These are phyloP conservation scores for Pseudococcus jackbeardsleyi DNA, from an alignment of 2,888 invertebrate genomes.

Conservation along the genomic window DNA sequence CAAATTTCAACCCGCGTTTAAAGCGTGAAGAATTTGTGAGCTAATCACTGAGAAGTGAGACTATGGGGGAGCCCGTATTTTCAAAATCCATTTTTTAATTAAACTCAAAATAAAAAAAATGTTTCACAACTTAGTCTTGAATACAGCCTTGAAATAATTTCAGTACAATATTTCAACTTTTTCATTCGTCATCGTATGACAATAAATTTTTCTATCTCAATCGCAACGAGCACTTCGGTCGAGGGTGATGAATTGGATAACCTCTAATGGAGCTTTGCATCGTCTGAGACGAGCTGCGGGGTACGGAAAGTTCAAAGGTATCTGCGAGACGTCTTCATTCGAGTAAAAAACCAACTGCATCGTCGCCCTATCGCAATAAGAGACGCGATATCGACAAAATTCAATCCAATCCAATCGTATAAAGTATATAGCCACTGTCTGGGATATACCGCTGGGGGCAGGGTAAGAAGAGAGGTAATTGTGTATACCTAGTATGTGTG, in stretches of 20 bases:
- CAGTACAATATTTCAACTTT: neutral
- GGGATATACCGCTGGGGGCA: neutral
- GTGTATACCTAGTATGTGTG: neutral
- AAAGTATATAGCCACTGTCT: neutral
- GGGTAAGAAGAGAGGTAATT: neutral
- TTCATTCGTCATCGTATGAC: neutral
- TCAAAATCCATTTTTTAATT: too few relatives aligned
- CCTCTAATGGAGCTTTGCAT: conserved; percentile 7
- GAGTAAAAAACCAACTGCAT: neutral
- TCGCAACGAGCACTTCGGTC: neutral
- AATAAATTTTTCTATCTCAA: neutral
- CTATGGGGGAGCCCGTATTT: too few relatives aligned
- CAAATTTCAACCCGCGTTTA: too few relatives aligned
- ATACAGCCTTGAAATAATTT: too few relatives aligned
- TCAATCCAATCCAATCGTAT: conserved; percentile 10
- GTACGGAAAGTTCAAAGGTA: neutral
- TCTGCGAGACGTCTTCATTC: neutral
- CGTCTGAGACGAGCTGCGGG: neutral
- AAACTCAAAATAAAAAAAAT: too few relatives aligned
- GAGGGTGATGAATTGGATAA: conserved; percentile 20
- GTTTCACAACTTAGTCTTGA: too few relatives aligned
- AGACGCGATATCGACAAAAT: neutral
- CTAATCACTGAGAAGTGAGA: too few relatives aligned
- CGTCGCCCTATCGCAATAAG: neutral
- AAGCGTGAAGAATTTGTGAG: too few relatives aligned